phyloP scores from a whole-genome alignment of 2,797 vertebrate genomes.

The Anolis apletophallus region DNA sequence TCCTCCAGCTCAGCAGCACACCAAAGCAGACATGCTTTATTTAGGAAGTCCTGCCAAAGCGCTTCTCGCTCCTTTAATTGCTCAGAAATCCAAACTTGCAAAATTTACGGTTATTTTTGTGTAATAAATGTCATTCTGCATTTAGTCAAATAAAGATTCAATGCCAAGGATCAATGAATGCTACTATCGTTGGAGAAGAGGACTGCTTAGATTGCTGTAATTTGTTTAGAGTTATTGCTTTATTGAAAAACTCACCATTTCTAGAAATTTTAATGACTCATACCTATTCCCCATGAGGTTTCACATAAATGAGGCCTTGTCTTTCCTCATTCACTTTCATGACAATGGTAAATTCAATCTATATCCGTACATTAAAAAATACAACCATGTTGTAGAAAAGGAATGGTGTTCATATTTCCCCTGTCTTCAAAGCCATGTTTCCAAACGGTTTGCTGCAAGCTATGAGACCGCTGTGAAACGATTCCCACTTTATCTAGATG shows the following conservation, averaged over 20 bases:
- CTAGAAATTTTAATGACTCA: slow-evolving; percentile 60
- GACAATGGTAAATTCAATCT: slow-evolving; percentile 23
- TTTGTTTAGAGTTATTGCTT: slow-evolving; percentile 42
- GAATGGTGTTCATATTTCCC: slow-evolving; percentile 36
- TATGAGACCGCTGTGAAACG: not conserved
- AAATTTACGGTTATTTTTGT: slow-evolving; percentile 24
- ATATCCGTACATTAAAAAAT: slow-evolving; percentile 33
- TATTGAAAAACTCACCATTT: slow-evolving; percentile 63
- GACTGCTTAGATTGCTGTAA: not conserved
- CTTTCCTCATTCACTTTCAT: slow-evolving; percentile 48
- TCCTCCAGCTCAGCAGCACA: not conserved
- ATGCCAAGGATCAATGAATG: slow-evolving; percentile 15
- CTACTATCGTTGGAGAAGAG: slow-evolving; percentile 3
- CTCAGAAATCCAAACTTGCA: not conserved
- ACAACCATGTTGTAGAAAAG: not conserved
- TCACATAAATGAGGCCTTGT: slow-evolving; percentile 49
- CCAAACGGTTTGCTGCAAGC: not conserved
- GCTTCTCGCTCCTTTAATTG: slow-evolving; percentile 24
- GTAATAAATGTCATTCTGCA: slow-evolving; percentile 38
- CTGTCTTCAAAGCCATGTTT: slow-evolving; percentile 28
- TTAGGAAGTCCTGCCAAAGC: not conserved
- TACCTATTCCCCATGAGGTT: slow-evolving; percentile 27
- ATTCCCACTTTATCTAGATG: too few relatives aligned
- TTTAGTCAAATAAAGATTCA: slow-evolving; percentile 40
- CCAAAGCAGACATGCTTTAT: slow-evolving; percentile 1